Percentiles rank a stretch among this genome's conserved stretches.
phyloP scores from a whole-genome alignment of 2,113 vertebrate species.

The Tenrec ecaudatus region DNA sequence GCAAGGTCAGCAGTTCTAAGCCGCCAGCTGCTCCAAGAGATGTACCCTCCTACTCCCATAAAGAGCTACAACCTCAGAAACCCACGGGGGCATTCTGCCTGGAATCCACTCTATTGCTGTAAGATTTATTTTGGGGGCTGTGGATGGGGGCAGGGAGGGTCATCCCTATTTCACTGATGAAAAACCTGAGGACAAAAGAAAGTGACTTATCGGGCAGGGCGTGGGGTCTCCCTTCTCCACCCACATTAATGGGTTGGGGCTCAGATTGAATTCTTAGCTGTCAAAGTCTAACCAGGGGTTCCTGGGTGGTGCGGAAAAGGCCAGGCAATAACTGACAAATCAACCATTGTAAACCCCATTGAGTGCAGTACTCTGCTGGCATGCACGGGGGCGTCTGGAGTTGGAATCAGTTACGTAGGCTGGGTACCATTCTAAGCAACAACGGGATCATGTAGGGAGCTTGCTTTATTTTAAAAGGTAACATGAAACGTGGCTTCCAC shows the following conservation, averaged over 20 bases:
- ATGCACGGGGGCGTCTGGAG: neutral
- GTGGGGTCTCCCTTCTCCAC: too few relatives aligned
- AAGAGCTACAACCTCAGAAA: too few relatives aligned
- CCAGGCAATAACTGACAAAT: neutral
- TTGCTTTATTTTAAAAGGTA: slow-evolving; percentile 46
- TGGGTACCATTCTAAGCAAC: slow-evolving; percentile 35
- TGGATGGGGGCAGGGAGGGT: too few relatives aligned
- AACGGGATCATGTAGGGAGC: neutral
- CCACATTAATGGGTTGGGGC: slow-evolving; percentile 19
- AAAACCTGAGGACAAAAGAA: neutral
- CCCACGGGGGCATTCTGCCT: too few relatives aligned
- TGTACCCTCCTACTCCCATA: too few relatives aligned
- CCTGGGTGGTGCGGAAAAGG: neutral
- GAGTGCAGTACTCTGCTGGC: neutral
- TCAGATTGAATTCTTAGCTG: slow-evolving; percentile 42
- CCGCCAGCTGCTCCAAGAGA: neutral
- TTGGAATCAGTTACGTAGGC: neutral
- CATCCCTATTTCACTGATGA: neutral
- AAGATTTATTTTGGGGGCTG: too few relatives aligned
- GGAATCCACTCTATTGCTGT: too few relatives aligned
- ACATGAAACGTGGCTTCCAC: slow-evolving; percentile 36
- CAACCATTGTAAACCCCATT: neutral
- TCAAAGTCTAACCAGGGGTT: slow-evolving; percentile 41
- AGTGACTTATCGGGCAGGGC: neutral
- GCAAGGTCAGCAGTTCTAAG: too few relatives aligned